Evolutionary conservation across 2,888 invertebrate species (phyloP).

Genomic region (Campoplex capitator): DNA sequence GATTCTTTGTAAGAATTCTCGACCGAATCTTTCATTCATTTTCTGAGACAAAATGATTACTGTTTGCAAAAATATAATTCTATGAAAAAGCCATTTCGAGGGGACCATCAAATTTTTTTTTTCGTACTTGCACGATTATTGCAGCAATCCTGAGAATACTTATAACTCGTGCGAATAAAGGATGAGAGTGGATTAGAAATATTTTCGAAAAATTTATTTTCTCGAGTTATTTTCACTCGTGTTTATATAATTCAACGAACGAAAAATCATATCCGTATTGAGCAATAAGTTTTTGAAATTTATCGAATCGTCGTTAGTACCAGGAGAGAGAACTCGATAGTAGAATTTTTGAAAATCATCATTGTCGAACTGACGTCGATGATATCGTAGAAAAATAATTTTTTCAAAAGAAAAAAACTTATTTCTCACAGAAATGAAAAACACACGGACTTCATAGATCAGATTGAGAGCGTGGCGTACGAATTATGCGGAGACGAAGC

Average conservation of each 20-base stretch:
- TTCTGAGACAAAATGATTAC: background rate
- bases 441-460: slow-evolving; percentile 94
- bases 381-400: slow-evolving; percentile 8
- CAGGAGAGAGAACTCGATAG: background rate
- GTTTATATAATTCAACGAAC: too few species aligned
- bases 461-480: slow-evolving; percentile 94
- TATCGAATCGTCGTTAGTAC: background rate
- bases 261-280: background rate
- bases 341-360: background rate
- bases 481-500: slow-evolving; percentile 92
- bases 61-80: background rate
- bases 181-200: too few species aligned
- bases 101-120: too few species aligned
- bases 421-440: slow-evolving; percentile 89
- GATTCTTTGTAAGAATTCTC: too few species aligned
- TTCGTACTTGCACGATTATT: too few species aligned
- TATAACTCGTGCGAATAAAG: too few species aligned
- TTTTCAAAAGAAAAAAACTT: slow-evolving; percentile 10
- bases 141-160: too few species aligned
- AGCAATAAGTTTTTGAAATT: background rate
- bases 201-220: too few species aligned
- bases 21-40: too few species aligned
- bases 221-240: too few species aligned
- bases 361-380: background rate
- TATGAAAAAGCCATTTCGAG: too few species aligned